These are phyloP conservation scores for Danaus plexippus DNA, from an alignment of 1,140 invertebrate species.

Conservation along the genomic window DNA sequence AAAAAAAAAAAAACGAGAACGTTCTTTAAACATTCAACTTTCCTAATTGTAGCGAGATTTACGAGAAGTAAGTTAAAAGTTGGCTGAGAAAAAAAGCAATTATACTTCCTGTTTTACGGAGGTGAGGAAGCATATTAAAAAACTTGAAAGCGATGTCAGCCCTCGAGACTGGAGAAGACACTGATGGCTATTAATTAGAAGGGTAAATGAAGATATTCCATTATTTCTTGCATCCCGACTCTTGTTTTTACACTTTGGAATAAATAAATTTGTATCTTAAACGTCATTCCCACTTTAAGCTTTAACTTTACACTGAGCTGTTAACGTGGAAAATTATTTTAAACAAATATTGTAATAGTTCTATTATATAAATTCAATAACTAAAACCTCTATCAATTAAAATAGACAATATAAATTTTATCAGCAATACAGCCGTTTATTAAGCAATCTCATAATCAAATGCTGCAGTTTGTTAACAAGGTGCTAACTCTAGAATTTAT, in stretches of 20 bases:
- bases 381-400: no score
- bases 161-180: conserved; percentile 64
- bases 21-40: conserved; percentile 46
- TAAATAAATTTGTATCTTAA: no score
- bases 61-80: conserved; percentile 43
- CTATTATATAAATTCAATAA: no score
- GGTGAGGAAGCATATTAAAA: conserved; percentile 71
- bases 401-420: conserved; percentile 9
- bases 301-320: no score
- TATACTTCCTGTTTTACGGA: conserved; percentile 63
- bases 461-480: conserved; percentile 65
- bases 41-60: conserved; percentile 61
- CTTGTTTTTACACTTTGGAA: conserved; percentile 28
- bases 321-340: no score
- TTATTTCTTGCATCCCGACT: conserved; percentile 48
- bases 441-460: conserved; percentile 60
- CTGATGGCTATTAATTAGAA: conserved; percentile 71
- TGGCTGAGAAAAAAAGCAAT: conserved; percentile 63
- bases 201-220: conserved; percentile 64
- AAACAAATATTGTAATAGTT: no score
- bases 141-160: conserved; percentile 66
- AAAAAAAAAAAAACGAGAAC: conserved; percentile 9
- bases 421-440: conserved; percentile 24
- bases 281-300: no score
- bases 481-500: conserved; percentile 68